Evolutionary conservation across 2,797 vertebrate species (phyloP).

Genomic region (Gymnodraco acuticeps): DNA sequence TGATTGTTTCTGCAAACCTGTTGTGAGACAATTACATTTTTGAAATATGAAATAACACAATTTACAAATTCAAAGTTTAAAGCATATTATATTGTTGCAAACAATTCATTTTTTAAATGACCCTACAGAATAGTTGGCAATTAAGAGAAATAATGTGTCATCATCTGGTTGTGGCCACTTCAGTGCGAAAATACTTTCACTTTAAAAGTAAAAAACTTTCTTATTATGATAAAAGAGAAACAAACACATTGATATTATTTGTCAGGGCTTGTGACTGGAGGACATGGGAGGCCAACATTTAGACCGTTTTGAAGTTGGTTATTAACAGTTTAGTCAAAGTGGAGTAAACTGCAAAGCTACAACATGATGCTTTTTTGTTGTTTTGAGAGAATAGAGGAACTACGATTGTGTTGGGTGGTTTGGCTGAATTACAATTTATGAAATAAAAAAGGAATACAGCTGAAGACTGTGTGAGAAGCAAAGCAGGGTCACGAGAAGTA

Average conservation of each 20-base stretch:
- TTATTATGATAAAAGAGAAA: conserved; percentile 4
- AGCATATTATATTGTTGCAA: background rate
- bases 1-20: background rate
- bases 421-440: conserved; percentile 23
- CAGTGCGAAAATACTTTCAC: background rate
- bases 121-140: conserved; percentile 29
- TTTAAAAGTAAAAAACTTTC: background rate
- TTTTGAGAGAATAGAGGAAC: conserved; percentile 11
- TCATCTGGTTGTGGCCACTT: conserved; percentile 4
- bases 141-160: conserved; percentile 2
- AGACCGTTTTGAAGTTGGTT: conserved; percentile 5
- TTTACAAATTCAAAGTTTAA: background rate
- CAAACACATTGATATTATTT: background rate
- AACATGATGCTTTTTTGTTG: background rate
- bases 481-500: conserved; percentile 49
- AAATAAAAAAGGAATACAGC: conserved; percentile 17
- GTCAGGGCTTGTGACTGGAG: background rate
- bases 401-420: background rate
- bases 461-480: conserved; percentile 24
- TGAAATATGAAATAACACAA: background rate
- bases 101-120: background rate
- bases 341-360: background rate
- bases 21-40: background rate
- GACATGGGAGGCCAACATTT: background rate
- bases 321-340: conserved; percentile 3